Percentiles rank a stretch among this genome's conserved stretches.
phyloP scores from a whole-genome alignment of 1,140 invertebrate genomes.

The Pseudobourletiella spinata region DNA sequence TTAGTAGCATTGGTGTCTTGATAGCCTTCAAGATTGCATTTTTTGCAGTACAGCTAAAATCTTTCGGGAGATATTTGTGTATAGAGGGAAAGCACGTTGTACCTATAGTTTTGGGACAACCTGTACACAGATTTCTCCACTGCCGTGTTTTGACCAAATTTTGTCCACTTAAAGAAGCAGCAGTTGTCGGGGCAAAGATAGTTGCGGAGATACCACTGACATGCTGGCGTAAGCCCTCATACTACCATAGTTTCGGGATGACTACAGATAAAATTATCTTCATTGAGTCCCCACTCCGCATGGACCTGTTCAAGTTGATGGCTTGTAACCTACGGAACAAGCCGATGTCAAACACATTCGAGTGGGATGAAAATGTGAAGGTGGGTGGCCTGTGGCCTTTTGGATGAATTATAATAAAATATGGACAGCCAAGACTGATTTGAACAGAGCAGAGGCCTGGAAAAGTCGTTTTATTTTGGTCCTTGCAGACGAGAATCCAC shows the following conservation, averaged over 20 bases:
- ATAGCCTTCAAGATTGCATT: not conserved
- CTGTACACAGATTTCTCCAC: no score
- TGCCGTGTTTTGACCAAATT: not conserved
- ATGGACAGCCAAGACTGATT: no score
- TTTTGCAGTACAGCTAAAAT: not conserved
- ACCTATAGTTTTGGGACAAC: not conserved
- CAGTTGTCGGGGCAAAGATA: constrained; percentile 37
- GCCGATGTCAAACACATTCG: constrained; percentile 42
- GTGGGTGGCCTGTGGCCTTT: no score
- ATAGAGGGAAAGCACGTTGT: no score
- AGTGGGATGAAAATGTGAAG: constrained; percentile 43
- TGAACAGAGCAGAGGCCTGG: no score
- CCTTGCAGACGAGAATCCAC: constrained; percentile 41
- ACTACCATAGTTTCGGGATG: constrained; percentile 50
- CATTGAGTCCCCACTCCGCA: constrained; percentile 44
- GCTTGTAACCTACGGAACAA: constrained; percentile 40
- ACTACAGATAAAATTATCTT: constrained; percentile 47
- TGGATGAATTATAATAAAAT: no score
- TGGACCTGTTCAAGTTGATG: constrained; percentile 42
- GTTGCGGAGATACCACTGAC: constrained; percentile 40
- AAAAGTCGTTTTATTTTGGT: no score
- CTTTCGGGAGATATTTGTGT: no score
- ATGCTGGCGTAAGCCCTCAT: constrained; percentile 41
- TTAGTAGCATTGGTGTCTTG: not conserved
- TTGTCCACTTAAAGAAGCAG: constrained; percentile 10